A percentile compares a stretch with the other conserved stretches of the same genome.
phyloP scores from a whole-genome alignment of 2,888 invertebrate species.

The Autographa pulchrina region DNA sequence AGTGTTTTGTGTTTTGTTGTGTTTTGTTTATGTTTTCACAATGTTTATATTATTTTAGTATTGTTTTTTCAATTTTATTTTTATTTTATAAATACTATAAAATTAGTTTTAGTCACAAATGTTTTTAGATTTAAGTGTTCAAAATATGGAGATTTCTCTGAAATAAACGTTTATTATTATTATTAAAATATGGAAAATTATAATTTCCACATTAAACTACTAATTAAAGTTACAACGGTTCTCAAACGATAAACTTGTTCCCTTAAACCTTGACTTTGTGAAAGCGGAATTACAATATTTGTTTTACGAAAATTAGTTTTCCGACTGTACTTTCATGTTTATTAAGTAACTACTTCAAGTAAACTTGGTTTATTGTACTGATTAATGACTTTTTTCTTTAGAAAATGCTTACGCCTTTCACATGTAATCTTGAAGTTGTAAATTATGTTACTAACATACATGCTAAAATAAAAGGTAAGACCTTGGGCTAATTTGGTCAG shows the following conservation, averaged over 20 bases:
- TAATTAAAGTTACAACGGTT: slow-evolving; percentile 16
- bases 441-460: background rate
- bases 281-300: background rate
- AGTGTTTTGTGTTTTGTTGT: too few relatives aligned
- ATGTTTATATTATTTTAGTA: too few relatives aligned
- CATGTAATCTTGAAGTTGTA: background rate
- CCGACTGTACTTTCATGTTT: background rate
- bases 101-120: too few relatives aligned
- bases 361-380: background rate
- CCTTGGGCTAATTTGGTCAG: background rate
- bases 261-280: slow-evolving; percentile 8
- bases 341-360: background rate
- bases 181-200: slow-evolving; percentile 11
- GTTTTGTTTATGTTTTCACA: too few relatives aligned
- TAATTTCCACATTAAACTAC: slow-evolving; percentile 15
- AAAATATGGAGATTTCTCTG: too few relatives aligned
- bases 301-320: background rate
- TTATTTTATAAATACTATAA: too few relatives aligned
- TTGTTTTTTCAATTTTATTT: too few relatives aligned
- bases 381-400: slow-evolving; percentile 1
- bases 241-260: slow-evolving; percentile 1
- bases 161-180: too few relatives aligned
- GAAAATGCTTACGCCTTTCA: background rate
- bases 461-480: background rate
- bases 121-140: too few relatives aligned